A percentile compares a stretch with the other conserved stretches of the same genome.
Evolutionary conservation across 2,888 invertebrate genomes (phyloP).

Genomic region (Agrotis ipsilon): DNA sequence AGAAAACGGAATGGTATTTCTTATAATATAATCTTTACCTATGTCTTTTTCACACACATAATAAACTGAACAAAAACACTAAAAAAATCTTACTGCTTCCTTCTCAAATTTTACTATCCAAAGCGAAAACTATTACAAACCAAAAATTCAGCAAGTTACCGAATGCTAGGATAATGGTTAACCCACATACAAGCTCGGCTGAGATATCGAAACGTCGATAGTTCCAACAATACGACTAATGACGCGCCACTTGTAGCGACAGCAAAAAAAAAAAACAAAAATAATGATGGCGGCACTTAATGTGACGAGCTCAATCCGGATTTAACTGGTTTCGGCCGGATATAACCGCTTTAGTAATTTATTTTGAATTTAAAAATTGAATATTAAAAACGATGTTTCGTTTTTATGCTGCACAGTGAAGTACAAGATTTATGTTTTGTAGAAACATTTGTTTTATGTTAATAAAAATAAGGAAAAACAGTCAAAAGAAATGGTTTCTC

Average conservation of each 20-base stretch:
- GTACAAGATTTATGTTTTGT: background rate
- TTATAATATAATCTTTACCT: too few species aligned
- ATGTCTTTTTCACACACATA: too few species aligned
- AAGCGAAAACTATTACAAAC: background rate
- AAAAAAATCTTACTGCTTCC: too few species aligned
- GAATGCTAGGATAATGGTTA: constrained; percentile 26
- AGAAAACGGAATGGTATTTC: too few species aligned
- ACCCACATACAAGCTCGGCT: constrained; percentile 28
- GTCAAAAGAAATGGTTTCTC: background rate
- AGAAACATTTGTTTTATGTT: background rate
- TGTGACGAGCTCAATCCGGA: constrained; percentile 32
- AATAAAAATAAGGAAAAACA: background rate
- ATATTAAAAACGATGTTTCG: background rate
- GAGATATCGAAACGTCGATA: constrained; percentile 66
- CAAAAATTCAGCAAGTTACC: constrained; percentile 20
- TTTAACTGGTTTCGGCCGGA: constrained; percentile 40
- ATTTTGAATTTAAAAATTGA: background rate
- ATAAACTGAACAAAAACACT: background rate
- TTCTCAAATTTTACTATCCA: background rate
- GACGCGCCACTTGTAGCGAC: constrained; percentile 68
- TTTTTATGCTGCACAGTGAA: background rate
- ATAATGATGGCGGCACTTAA: constrained; percentile 55
- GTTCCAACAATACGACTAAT: constrained; percentile 78
- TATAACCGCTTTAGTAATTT: constrained; percentile 30
- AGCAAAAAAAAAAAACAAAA: constrained; percentile 62